Conservation (phyloP, 2,888 invertebrate genomes). For the Branchinecta sandiegonensis region DNA sequence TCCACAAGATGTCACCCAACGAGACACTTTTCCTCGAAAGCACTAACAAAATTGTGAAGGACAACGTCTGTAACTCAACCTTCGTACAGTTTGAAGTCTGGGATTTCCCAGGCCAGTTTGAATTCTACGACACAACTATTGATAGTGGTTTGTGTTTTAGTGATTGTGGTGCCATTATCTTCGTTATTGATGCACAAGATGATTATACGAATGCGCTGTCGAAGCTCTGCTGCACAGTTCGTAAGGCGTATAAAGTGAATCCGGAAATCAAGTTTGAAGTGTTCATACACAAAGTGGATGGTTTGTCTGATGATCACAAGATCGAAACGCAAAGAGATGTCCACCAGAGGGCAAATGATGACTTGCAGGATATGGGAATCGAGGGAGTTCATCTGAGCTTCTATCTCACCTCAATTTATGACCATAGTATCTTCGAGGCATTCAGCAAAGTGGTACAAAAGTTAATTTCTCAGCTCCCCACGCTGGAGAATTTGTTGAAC, state of each 20-base stretch:
- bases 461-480: conserved; percentile 89
- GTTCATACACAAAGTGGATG: conserved; percentile 92
- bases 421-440: conserved; percentile 99
- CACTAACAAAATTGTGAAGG: conserved; percentile 95
- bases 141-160: conserved; percentile 93
- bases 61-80: conserved; percentile 89
- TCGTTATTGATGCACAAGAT: conserved; percentile 99
- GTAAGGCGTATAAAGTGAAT: conserved; percentile 89
- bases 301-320: conserved; percentile 94
- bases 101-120: conserved; percentile 98
- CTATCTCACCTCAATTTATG: conserved; percentile 96
- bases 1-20: conserved; percentile 99
- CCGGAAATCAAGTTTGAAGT: conserved; percentile 90
- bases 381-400: conserved; percentile 83
- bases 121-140: conserved; percentile 90
- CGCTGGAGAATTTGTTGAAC: conserved; percentile 90
- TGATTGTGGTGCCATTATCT: conserved; percentile 86
- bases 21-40: conserved; percentile 97
- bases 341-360: conserved; percentile 89
- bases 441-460: conserved; percentile 99
- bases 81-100: conserved; percentile 99
- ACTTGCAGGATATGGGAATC: conserved; percentile 70
- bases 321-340: conserved; percentile 98
- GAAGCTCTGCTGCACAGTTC: conserved; percentile 81
- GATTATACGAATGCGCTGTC: conserved; percentile 92